Evolutionary conservation across 2,888 invertebrate genomes (phyloP).

Genomic region (Eupithecia vulgata): DNA sequence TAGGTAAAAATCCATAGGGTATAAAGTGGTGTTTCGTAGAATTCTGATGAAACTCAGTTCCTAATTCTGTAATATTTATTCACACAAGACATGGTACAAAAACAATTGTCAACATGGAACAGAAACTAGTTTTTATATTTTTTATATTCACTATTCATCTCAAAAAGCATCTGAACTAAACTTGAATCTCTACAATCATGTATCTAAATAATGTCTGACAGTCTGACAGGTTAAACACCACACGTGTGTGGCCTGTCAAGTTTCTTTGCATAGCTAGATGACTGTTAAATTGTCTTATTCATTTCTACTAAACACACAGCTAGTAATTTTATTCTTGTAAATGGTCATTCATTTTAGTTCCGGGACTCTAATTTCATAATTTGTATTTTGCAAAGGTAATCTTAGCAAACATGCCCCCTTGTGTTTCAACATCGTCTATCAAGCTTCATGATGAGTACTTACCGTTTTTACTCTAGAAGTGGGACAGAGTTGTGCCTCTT

Average conservation of each 20-base stretch:
- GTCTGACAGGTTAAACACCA: slow-evolving; percentile 4
- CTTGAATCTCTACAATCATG: not conserved
- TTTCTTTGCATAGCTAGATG: not conserved
- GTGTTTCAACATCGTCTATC: not conserved
- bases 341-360: not conserved
- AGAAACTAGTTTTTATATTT: too few species aligned
- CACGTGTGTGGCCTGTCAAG: slow-evolving; percentile 2
- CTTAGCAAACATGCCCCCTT: not conserved
- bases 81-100: too few species aligned
- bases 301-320: not conserved
- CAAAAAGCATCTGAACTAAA: not conserved
- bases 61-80: too few species aligned
- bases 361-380: not conserved
- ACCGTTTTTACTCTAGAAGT: not conserved
- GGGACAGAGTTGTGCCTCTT: not conserved
- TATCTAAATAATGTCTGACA: not conserved
- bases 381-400: not conserved
- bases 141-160: not conserved
- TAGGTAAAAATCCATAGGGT: too few species aligned
- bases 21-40: not conserved
- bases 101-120: too few species aligned
- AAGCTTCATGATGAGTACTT: not conserved
- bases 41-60: not conserved
- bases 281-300: not conserved
- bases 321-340: not conserved